phyloP scores from a whole-genome alignment of 2,797 vertebrate genomes.

The Peromyscus aztecus region DNA sequence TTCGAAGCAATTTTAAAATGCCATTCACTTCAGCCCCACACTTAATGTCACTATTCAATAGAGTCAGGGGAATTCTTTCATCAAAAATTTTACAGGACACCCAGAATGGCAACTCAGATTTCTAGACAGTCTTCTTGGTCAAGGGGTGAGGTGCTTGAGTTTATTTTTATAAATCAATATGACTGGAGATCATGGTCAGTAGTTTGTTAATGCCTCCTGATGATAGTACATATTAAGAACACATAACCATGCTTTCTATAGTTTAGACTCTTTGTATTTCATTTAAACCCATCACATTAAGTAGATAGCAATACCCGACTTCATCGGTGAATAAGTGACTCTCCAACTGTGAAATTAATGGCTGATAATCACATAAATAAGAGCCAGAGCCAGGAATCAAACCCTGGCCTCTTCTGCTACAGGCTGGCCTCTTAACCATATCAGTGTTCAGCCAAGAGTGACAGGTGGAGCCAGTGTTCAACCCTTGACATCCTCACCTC shows the following conservation, averaged over 20 bases:
- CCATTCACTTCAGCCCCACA: neutral
- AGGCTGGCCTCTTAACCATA: too few relatives aligned
- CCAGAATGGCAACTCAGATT: neutral
- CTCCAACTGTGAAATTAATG: neutral
- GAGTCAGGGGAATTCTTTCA: neutral
- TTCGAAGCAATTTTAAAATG: neutral
- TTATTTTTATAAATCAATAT: neutral
- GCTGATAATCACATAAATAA: too few relatives aligned
- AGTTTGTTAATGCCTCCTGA: neutral
- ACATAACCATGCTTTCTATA: neutral
- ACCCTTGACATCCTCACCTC: neutral
- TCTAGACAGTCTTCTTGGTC: neutral
- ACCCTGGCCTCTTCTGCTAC: rapidly evolving
- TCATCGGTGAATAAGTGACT: neutral
- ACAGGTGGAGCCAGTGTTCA: neutral
- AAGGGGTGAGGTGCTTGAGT: neutral
- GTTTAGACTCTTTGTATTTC: neutral
- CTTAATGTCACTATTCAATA: neutral
- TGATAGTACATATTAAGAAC: neutral
- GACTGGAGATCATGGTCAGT: neutral
- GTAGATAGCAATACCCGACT: neutral
- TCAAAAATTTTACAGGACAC: neutral
- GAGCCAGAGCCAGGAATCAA: neutral
- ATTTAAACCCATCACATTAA: neutral
- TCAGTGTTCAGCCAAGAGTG: neutral